phyloP scores from a whole-genome alignment of 2,113 vertebrate species.

The Anas platyrhynchos region DNA sequence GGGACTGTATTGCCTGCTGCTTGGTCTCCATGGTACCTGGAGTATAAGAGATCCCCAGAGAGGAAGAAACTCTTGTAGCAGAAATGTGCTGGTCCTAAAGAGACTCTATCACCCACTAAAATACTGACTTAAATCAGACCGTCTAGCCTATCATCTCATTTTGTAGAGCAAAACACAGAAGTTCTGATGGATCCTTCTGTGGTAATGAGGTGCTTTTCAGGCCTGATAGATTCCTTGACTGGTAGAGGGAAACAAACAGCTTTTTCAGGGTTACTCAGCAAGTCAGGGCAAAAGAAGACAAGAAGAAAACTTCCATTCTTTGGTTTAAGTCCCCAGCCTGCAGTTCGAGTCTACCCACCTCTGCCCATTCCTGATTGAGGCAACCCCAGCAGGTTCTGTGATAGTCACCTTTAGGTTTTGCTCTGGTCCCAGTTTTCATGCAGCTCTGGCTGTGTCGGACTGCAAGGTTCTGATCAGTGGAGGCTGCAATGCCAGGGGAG shows the following conservation, averaged over 20 bases:
- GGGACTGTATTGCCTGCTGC: background rate
- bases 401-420: background rate
- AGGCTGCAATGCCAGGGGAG: conserved; percentile 83
- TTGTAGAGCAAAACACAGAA: background rate
- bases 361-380: background rate
- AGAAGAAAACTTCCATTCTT: background rate
- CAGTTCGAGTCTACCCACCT: background rate
- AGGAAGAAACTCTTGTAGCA: background rate
- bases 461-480: conserved; percentile 87
- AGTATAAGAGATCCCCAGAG: background rate
- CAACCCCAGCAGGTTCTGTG: background rate
- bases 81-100: background rate
- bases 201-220: background rate
- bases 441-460: conserved; percentile 82
- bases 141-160: background rate
- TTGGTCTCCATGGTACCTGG: background rate
- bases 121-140: background rate
- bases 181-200: background rate
- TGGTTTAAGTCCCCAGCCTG: background rate
- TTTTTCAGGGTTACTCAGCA: background rate
- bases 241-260: background rate
- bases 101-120: background rate
- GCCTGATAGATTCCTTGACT: background rate
- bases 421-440: conserved; percentile 82
- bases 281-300: background rate